phyloP scores from a whole-genome alignment of 2,797 vertebrate species.

The Zalophus californianus region DNA sequence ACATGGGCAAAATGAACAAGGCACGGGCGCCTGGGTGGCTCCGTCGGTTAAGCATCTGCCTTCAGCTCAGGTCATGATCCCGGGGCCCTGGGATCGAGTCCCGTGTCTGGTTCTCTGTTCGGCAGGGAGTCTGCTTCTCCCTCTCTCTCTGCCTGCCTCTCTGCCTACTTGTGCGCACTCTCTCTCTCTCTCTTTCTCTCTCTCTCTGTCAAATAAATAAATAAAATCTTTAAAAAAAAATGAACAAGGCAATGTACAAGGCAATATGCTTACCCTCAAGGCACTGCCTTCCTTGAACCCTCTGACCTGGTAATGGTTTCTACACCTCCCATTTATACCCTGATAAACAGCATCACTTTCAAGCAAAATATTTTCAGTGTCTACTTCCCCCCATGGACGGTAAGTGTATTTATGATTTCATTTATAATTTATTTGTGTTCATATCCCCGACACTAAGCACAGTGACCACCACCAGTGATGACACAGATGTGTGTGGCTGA shows the following conservation, averaged over 20 bases:
- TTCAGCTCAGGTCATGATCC: background rate
- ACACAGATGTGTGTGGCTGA: background rate
- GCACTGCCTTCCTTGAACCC: background rate
- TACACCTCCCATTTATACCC: background rate
- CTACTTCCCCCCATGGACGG: background rate
- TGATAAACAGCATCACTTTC: background rate
- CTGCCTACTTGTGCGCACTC: no score
- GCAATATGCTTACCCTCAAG: background rate
- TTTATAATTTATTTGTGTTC: background rate
- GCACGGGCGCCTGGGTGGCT: background rate
- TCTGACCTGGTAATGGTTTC: background rate
- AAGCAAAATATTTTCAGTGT: background rate
- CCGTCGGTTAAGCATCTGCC: background rate
- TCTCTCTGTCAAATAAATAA: background rate
- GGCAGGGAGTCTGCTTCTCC: no score
- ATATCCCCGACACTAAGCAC: background rate
- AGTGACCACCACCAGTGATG: background rate
- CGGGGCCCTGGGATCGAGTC: no score
- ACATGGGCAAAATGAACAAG: background rate
- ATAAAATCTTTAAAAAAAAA: background rate
- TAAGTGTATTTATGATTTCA: background rate
- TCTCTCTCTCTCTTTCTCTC: background rate
- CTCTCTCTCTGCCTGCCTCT: no score
- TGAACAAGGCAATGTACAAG: no score
- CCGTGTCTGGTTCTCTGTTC: no score